Percentiles rank a stretch among this genome's conserved stretches.
Evolutionary conservation across 92 coral and sea anemone genomes (phyloP).

Genomic region (Epizoanthus scotinus): DNA sequence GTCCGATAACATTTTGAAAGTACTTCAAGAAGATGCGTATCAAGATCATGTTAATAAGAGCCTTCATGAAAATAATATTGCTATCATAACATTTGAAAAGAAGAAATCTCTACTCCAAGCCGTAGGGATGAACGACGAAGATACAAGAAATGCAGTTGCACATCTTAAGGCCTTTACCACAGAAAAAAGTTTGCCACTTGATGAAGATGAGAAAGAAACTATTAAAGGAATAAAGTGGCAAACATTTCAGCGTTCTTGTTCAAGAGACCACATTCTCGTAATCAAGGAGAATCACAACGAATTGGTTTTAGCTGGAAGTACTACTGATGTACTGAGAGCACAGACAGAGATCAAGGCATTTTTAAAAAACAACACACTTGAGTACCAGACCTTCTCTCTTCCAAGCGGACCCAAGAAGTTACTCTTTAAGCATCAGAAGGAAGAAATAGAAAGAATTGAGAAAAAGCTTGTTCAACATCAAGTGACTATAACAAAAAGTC

Average conservation of each 20-base stretch:
- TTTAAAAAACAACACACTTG: constrained; percentile 63
- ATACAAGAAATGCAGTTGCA: constrained; percentile 33
- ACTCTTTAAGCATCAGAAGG: constrained; percentile 31
- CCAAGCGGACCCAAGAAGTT: constrained; percentile 46
- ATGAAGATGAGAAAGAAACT: constrained; percentile 47
- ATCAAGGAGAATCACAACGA: constrained; percentile 17
- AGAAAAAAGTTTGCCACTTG: constrained; percentile 53
- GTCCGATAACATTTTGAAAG: background rate
- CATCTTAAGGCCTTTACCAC: constrained; percentile 18
- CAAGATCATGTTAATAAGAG: background rate
- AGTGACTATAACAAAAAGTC: constrained; percentile 32
- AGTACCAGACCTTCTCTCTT: constrained; percentile 30
- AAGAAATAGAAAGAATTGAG: constrained; percentile 47
- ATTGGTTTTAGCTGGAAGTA: constrained; percentile 57
- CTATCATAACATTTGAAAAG: background rate
- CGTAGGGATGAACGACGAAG: constrained; percentile 45
- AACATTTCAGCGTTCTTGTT: background rate
- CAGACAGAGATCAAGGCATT: constrained; percentile 39
- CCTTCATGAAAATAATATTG: background rate
- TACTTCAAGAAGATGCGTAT: background rate
- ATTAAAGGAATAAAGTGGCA: constrained; percentile 55
- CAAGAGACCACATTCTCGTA: background rate
- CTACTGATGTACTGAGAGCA: constrained; percentile 44
- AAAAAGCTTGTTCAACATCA: constrained; percentile 32
- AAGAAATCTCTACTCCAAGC: constrained; percentile 12